Evolutionary conservation across 2,888 invertebrate species (phyloP).

Genomic region (Sesia apiformis): DNA sequence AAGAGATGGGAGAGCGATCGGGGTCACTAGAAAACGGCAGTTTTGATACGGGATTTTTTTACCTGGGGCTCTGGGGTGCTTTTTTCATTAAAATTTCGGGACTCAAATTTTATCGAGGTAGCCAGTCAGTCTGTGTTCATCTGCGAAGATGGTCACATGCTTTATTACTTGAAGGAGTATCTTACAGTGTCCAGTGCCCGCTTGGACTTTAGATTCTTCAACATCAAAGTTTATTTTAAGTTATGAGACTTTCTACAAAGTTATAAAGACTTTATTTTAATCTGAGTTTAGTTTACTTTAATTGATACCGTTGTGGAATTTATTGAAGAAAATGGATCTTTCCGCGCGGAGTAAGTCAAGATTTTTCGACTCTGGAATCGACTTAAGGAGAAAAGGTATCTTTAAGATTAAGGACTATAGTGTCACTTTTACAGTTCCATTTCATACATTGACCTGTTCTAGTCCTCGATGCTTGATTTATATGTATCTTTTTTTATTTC

Average conservation of each 20-base stretch:
- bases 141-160: conserved; percentile 72
- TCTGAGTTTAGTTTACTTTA: background rate
- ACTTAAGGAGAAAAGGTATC: conserved; percentile 69
- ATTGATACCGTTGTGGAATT: conserved; percentile 16
- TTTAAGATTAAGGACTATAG: conserved; percentile 8
- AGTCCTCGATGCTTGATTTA: background rate
- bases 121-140: conserved; percentile 73
- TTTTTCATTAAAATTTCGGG: conserved; percentile 58
- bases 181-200: conserved; percentile 48
- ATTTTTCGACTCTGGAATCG: conserved; percentile 74
- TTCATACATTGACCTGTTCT: background rate
- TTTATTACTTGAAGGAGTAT: conserved; percentile 37
- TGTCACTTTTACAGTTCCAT: background rate
- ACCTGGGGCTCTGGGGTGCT: conserved; percentile 60
- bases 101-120: conserved; percentile 53
- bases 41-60: conserved; percentile 72
- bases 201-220: conserved; percentile 14
- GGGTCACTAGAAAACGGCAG: conserved; percentile 75
- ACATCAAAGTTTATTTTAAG: conserved; percentile 11
- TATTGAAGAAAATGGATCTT: conserved; percentile 52
- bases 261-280: background rate
- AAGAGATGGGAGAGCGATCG: conserved; percentile 72
- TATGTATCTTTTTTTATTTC: conserved; percentile 1
- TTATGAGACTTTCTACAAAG: conserved; percentile 1
- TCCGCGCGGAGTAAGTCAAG: conserved; percentile 72